Evolutionary conservation across 1,140 invertebrate genomes (phyloP).

Genomic region (Hyphantria cunea): DNA sequence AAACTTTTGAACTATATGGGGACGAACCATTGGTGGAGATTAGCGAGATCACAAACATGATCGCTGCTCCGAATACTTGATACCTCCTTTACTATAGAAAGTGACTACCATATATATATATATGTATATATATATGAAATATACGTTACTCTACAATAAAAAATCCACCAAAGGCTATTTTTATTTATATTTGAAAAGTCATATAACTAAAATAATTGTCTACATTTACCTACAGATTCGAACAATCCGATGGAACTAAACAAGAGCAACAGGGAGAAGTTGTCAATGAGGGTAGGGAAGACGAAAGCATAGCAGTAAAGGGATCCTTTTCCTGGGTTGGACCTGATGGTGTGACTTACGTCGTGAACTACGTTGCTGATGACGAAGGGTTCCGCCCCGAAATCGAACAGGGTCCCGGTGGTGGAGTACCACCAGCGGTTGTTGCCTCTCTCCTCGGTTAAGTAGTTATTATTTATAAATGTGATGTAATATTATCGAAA

Average conservation of each 20-base stretch:
- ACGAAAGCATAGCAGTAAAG: constrained; percentile 60
- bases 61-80: no score
- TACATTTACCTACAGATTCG: constrained; percentile 49
- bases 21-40: no score
- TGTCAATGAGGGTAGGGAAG: constrained; percentile 80
- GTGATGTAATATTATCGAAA: no score
- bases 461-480: constrained; percentile 48
- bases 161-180: no score
- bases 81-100: no score
- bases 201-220: neutral
- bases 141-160: no score
- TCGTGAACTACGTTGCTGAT: constrained; percentile 88
- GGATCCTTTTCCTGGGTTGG: constrained; percentile 82
- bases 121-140: no score
- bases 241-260: constrained; percentile 81
- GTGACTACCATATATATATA: no score
- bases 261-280: constrained; percentile 83
- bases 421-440: constrained; percentile 62
- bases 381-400: constrained; percentile 86
- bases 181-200: no score
- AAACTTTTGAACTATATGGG: no score
- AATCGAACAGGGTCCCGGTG: constrained; percentile 84
- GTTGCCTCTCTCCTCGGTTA: constrained; percentile 61
- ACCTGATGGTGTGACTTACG: constrained; percentile 81
- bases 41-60: no score